Evolutionary conservation across 2,888 invertebrate genomes (phyloP), one percentile per base, ranked within the genome.

Genomic region (Rotaria socialis): DNA sequence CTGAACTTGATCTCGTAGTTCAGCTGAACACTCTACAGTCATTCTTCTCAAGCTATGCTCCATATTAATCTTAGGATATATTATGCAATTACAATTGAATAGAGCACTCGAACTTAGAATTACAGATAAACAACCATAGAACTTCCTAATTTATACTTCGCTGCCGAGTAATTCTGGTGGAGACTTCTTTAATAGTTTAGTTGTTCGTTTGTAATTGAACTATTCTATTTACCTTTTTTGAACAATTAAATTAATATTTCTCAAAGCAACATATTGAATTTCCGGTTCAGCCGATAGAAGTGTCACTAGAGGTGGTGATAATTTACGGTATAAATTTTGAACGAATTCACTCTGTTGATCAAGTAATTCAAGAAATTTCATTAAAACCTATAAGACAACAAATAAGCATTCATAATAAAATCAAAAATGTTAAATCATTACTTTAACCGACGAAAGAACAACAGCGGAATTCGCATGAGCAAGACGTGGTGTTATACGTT

Each of bases 391-490:
- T 16, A 11, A 91, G 14, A 50, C 50, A 50, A 50, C 8, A 50
- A 4, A 50, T 11, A 50, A 50, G 14, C 86, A 16, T 86, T 60
- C 41, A 84, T 43, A 55, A 84, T 87, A 6, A 0, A 16, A 24
- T 84, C 14, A 67, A 27, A 19, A 27, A 19, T 35, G 47, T 3
- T 84, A 55, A 35, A 27, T 14, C 35, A 35, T 55, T 47, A 90
- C 96, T 94, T 98, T 99, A 56, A 99, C 97, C 85, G 99, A 97
- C 43, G 97, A 97, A 0, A 99, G 93, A 0, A 99, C 99, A 47
- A 99, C 99, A 14, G 99, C 99, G 4, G 99, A 98, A 92, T 99
- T 99, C 6, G 99, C 99, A 92, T 99, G 99, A 10, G 99, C 98
- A 87, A 99, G 93, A 35, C 98, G 93, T 3, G 98, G 98, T 4